Conservation (phyloP, 1,140 invertebrate species). For the Sminthurides bifidus region DNA sequence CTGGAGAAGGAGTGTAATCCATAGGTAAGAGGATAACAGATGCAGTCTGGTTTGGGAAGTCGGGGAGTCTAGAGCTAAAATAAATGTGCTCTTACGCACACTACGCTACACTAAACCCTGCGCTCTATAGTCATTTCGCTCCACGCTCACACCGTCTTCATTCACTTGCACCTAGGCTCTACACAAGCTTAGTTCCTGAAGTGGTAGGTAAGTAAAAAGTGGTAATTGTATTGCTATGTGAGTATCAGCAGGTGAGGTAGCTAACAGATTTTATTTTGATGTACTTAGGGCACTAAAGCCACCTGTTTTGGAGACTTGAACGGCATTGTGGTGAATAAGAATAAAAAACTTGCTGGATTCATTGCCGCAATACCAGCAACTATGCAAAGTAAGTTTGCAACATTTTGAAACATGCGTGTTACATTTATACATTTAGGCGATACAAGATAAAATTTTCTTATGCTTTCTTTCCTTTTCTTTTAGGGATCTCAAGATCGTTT, state of each 20-base stretch:
- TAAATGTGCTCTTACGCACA: too few species aligned
- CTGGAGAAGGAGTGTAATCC: too few species aligned
- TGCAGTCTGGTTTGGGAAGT: too few species aligned
- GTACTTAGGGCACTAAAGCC: slow-evolving; percentile 78
- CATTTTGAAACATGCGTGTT: slow-evolving; percentile 8
- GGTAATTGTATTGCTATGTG: background rate
- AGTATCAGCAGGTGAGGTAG: background rate
- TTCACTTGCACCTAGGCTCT: too few species aligned
- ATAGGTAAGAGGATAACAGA: too few species aligned
- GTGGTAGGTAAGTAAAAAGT: slow-evolving; percentile 53
- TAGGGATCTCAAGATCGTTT: slow-evolving; percentile 82
- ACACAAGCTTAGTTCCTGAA: slow-evolving; percentile 89
- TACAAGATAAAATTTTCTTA: slow-evolving; percentile 9
- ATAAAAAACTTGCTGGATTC: slow-evolving; percentile 87
- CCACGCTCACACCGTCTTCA: too few species aligned
- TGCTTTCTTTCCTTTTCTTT: slow-evolving; percentile 32
- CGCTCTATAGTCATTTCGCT: too few species aligned
- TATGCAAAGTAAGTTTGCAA: slow-evolving; percentile 53
- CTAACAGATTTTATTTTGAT: background rate
- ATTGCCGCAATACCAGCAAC: slow-evolving; percentile 94
- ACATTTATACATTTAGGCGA: background rate
- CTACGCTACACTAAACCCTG: too few species aligned
- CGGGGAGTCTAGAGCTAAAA: too few species aligned
- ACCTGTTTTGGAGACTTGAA: slow-evolving; percentile 83
- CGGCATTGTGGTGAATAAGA: slow-evolving; percentile 90